phyloP scores from a whole-genome alignment of 2,113 vertebrate species.

The Lathamus discolor region DNA sequence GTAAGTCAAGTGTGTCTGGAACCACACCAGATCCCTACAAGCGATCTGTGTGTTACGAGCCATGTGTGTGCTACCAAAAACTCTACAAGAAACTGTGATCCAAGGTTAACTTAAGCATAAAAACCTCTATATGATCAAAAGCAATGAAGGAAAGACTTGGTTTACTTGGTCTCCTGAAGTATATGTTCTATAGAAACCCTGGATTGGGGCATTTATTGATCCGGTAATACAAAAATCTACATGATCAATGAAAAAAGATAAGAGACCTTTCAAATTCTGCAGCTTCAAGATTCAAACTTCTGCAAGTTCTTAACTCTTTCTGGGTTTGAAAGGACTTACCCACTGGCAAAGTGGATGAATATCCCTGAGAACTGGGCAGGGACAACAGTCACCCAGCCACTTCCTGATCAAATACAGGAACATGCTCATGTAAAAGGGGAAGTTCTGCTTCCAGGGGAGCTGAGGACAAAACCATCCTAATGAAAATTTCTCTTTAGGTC shows the following conservation, averaged over 20 bases:
- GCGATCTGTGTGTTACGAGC: background rate
- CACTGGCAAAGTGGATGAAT: background rate
- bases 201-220: background rate
- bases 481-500: background rate
- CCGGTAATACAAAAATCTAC: background rate
- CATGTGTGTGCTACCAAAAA: background rate
- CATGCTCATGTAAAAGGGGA: background rate
- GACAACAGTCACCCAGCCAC: background rate
- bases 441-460: background rate
- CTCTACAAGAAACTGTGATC: background rate
- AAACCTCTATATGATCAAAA: background rate
- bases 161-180: background rate
- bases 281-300: background rate
- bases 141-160: background rate
- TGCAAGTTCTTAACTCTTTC: background rate
- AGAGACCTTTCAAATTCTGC: background rate
- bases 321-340: background rate
- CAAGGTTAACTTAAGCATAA: background rate
- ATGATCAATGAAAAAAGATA: background rate
- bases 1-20: background rate
- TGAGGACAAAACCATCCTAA: background rate
- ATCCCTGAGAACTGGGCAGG: background rate
- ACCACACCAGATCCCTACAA: background rate
- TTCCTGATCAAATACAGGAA: background rate
- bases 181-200: background rate